Conservation (phyloP, 2,888 invertebrate species). For the Xestia ashworthii region DNA sequence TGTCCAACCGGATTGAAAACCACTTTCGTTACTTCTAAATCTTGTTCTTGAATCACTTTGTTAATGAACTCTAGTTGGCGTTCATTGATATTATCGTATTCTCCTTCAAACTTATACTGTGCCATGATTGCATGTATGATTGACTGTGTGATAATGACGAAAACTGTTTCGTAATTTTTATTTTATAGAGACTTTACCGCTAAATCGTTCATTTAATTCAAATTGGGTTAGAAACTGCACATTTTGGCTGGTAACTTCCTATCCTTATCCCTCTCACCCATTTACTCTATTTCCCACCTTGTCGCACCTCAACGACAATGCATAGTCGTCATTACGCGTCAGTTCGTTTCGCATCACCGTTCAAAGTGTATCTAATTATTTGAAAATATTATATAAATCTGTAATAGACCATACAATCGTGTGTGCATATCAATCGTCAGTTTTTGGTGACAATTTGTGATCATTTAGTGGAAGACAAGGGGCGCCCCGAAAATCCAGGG, state of each 20-base stretch:
- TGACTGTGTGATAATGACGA: neutral
- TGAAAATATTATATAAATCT: no score
- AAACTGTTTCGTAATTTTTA: neutral
- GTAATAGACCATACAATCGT: no score
- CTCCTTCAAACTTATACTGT: constrained; percentile 70
- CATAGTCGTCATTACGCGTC: no score
- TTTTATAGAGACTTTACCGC: constrained; percentile 1
- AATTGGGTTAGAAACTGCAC: neutral
- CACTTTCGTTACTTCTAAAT: constrained; percentile 67
- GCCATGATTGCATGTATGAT: constrained; percentile 52
- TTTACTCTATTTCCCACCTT: no score
- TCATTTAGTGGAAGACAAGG: no score
- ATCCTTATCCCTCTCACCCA: no score
- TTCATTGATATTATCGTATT: constrained; percentile 61
- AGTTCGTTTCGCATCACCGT: no score
- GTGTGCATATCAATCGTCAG: no score
- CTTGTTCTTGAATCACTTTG: constrained; percentile 69
- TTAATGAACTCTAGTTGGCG: constrained; percentile 70
- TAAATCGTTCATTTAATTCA: neutral
- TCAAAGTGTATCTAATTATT: no score
- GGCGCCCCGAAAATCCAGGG: no score
- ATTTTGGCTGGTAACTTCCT: neutral
- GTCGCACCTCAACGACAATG: no score
- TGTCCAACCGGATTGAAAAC: constrained; percentile 68
- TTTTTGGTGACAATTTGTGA: no score